Percentiles rank a stretch among this genome's conserved stretches.
These are phyloP conservation scores for Heptranchias perlo DNA, from an alignment of 2,113 vertebrate species.

Conservation along the genomic window DNA sequence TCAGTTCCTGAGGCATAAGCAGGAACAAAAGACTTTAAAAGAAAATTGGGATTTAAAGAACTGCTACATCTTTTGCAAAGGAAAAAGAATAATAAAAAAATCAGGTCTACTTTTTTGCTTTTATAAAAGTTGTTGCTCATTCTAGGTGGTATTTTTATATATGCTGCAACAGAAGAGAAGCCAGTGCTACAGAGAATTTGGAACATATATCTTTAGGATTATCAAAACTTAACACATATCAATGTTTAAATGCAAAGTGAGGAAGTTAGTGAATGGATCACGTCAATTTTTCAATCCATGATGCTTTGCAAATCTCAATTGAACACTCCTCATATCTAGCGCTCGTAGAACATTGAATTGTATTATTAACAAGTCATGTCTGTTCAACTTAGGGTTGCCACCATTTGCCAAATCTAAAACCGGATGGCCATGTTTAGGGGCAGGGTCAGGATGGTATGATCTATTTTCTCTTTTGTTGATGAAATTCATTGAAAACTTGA, in stretches of 20 bases:
- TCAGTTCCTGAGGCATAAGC: not conserved
- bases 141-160: slow-evolving; percentile 30
- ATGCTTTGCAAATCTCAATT: not conserved
- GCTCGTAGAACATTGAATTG: not conserved
- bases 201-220: not conserved
- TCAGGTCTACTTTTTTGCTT: not conserved
- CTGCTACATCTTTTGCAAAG: not conserved
- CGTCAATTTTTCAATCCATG: not conserved
- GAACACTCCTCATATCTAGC: not conserved
- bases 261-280: not conserved
- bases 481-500: not conserved
- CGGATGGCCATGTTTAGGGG: not conserved
- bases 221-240: not conserved
- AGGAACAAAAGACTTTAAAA: not conserved
- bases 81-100: not conserved
- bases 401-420: not conserved
- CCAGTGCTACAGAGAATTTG: not conserved
- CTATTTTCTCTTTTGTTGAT: not conserved
- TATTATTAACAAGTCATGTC: not conserved
- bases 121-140: slow-evolving; percentile 16
- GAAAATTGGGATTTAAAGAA: not conserved
- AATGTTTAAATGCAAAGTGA: not conserved
- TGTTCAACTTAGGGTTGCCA: slow-evolving; percentile 5
- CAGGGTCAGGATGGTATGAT: not conserved
- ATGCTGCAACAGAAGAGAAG: not conserved